Percentiles rank a stretch among this genome's conserved stretches.
Conservation (phyloP, 2,888 invertebrate species). For the Caenorhabditis japonica region DNA sequence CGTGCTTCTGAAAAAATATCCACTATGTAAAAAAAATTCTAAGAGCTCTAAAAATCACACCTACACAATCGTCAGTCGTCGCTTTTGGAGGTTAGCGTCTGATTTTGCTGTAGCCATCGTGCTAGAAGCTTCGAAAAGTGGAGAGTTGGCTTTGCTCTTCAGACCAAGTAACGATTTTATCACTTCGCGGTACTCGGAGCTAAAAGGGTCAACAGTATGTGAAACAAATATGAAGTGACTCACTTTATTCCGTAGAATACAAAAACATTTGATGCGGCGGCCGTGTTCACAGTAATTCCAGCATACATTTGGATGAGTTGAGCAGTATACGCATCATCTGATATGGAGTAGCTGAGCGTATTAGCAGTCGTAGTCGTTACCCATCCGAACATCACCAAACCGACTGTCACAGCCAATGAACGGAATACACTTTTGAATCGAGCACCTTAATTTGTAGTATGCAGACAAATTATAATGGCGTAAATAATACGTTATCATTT, state of each 20-base stretch:
- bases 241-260: slow-evolving; percentile 60
- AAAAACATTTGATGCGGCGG: slow-evolving; percentile 53
- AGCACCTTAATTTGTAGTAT: slow-evolving; percentile 36
- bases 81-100: slow-evolving; percentile 26
- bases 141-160: slow-evolving; percentile 18
- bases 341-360: slow-evolving; percentile 40
- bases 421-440: slow-evolving; percentile 57
- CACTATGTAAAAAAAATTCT: too few species aligned
- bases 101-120: slow-evolving; percentile 27
- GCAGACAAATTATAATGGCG: too few species aligned
- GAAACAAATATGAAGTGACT: background rate
- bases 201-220: background rate
- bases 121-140: slow-evolving; percentile 39
- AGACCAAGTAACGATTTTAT: slow-evolving; percentile 39
- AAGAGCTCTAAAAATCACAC: too few species aligned
- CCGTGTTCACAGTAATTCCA: slow-evolving; percentile 57
- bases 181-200: slow-evolving; percentile 44
- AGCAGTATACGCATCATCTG: slow-evolving; percentile 23
- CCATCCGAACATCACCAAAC: slow-evolving; percentile 57
- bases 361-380: slow-evolving; percentile 48
- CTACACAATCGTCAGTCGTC: slow-evolving; percentile 16
- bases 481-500: too few species aligned
- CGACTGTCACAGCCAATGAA: slow-evolving; percentile 55
- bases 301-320: slow-evolving; percentile 58
- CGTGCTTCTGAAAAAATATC: too few species aligned